Evolutionary conservation across 2,797 vertebrate genomes (phyloP).

Genomic region (Anguilla marmorata): DNA sequence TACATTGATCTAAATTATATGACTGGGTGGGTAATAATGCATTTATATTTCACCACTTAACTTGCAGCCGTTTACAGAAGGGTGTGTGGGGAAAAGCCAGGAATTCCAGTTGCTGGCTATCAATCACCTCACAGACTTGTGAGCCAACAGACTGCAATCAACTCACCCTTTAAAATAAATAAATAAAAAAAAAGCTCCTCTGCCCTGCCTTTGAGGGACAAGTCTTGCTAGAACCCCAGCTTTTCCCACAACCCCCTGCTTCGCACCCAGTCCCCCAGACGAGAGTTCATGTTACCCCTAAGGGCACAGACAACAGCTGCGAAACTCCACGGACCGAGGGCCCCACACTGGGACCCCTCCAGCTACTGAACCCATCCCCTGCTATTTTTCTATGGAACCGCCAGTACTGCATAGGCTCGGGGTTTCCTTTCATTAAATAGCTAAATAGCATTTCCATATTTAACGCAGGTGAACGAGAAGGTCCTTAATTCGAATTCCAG

Average conservation of each 20-base stretch:
- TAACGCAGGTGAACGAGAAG: not conserved
- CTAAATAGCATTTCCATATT: not conserved
- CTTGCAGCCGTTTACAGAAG: not conserved
- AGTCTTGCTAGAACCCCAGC: not conserved
- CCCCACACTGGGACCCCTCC: not conserved
- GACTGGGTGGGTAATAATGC: not conserved
- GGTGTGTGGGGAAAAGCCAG: too few species aligned
- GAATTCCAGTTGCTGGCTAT: not conserved
- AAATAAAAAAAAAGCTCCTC: not conserved
- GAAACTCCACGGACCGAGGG: not conserved
- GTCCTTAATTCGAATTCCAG: too few species aligned
- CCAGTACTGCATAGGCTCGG: not conserved
- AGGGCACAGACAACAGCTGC: not conserved
- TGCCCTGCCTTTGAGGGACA: not conserved
- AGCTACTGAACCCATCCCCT: not conserved
- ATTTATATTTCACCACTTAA: not conserved
- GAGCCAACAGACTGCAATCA: too few species aligned
- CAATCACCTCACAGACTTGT: not conserved
- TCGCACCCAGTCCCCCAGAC: not conserved
- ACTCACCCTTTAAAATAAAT: not conserved
- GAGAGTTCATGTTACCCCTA: not conserved
- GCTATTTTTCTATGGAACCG: not conserved
- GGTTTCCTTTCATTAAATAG: not conserved
- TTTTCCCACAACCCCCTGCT: not conserved
- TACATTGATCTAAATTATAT: not conserved